phyloP scores from a whole-genome alignment of 2,888 invertebrate genomes.

The Platypus cylindrus region DNA sequence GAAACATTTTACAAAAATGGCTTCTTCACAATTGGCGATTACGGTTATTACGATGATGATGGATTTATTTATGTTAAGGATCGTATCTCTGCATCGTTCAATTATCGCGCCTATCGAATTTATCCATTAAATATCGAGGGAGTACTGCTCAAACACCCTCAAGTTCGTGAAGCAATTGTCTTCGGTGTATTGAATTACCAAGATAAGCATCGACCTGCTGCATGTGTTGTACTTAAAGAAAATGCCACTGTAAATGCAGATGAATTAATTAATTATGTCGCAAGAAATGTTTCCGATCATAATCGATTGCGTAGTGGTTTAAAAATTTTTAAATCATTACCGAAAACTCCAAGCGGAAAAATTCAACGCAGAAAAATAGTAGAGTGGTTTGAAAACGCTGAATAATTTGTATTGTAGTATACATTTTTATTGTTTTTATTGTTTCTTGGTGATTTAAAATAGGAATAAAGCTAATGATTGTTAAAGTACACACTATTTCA shows the following conservation, averaged over 20 bases:
- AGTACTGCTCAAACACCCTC: conserved; percentile 22
- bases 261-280: conserved; percentile 10
- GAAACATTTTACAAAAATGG: conserved; percentile 33
- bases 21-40: conserved; percentile 40
- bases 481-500: no score
- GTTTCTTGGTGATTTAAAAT: no score
- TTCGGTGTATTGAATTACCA: conserved; percentile 21
- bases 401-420: no score
- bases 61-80: conserved; percentile 37
- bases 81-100: conserved; percentile 38
- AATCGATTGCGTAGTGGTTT: conserved; percentile 1
- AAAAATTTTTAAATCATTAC: background rate
- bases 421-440: no score
- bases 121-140: conserved; percentile 23
- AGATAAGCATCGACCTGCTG: conserved; percentile 19
- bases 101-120: conserved; percentile 37
- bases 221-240: conserved; percentile 16
- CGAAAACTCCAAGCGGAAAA: background rate
- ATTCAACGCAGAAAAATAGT: no score
- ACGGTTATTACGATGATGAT: conserved; percentile 38
- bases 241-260: background rate
- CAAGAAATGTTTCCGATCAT: background rate
- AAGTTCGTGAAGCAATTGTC: conserved; percentile 22
- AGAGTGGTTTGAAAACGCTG: no score
- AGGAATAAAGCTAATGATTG: no score